These are phyloP conservation scores for Trematomus bernacchii DNA, from an alignment of 2,797 vertebrate species.

Conservation along the genomic window DNA sequence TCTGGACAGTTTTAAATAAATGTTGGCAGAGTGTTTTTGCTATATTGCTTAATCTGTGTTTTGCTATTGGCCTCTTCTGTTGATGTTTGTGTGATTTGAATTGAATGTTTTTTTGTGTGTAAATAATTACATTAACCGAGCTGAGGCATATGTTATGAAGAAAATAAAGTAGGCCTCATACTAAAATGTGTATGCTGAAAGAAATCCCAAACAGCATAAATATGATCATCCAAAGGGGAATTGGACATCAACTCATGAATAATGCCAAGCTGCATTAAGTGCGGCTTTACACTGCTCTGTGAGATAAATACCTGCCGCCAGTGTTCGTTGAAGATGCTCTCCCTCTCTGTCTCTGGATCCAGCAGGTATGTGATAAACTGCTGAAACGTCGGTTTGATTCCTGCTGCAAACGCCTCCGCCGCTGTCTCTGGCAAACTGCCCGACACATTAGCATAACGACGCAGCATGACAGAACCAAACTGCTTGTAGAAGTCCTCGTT, in stretches of 20 bases:
- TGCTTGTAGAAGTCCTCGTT: slow-evolving; percentile 91
- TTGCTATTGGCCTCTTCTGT: too few species aligned
- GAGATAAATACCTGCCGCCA: slow-evolving; percentile 88
- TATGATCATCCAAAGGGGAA: too few species aligned
- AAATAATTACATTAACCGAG: neutral
- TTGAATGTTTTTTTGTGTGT: too few species aligned
- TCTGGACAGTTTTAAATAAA: too few species aligned
- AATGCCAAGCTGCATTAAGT: neutral
- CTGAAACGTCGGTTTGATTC: slow-evolving; percentile 89
- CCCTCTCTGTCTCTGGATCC: slow-evolving; percentile 89
- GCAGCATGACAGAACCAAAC: slow-evolving; percentile 90
- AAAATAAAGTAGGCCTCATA: too few species aligned
- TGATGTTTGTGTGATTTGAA: too few species aligned
- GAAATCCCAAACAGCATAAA: too few species aligned
- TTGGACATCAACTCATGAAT: neutral
- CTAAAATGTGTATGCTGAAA: too few species aligned
- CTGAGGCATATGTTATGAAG: neutral
- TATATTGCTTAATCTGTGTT: too few species aligned
- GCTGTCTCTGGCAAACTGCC: slow-evolving; percentile 85
- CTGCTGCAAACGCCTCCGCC: slow-evolving; percentile 87
- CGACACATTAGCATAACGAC: slow-evolving; percentile 86
- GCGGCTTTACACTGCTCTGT: neutral
- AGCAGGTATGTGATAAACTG: slow-evolving; percentile 94
- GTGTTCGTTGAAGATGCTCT: slow-evolving; percentile 92
- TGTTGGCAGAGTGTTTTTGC: too few species aligned